Base-by-base conservation (phyloP, 2,797 vertebrate species). In the Enteromius argenteus region DNA sequence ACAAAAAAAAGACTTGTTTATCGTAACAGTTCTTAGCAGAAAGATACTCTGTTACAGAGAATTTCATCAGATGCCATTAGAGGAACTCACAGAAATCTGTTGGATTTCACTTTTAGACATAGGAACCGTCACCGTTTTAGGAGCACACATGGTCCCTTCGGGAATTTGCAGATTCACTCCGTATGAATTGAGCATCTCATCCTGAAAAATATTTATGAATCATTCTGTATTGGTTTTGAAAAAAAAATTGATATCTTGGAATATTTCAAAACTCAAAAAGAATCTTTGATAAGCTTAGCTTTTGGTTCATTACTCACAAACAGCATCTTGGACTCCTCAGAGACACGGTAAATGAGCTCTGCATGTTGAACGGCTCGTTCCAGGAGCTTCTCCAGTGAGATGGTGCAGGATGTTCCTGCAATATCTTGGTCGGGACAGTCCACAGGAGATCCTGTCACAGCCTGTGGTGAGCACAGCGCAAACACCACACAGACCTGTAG, bases 361-460 rank as follows among this genome's bases (percentile, higher is more conserved):
- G 89, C 88, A 1, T 90, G 89, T 71, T 91, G 90, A 78, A 86
- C 80, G 80, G 88, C 89, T 39, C 90, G 86, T 44, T 90, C 86
- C 72, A 92, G 86, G 32, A 92, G 88, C 81, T 90, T 90, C 67
- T 91, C 91, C 68, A 89, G 56, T 13, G 91, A 86, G 87, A 92
- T 91, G 72, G 81, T 53, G 76, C 89, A 89, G 17, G 37, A 71
- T 0, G 19, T 62, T 21, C 60, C 79, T 39, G 30, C 84, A 11
- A 53, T 56, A 23, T 81, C 64, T 1, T 21, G 68, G 10, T 88
- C 86, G 23, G 73, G 66, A 49, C 90, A 91, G 30, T 87, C 89
- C 66, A 74, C 56, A 7, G 79, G 23, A 7, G 85, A 85, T 14
- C 77, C 86, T 32, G 83, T 74, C 32, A 77, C 53, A 1, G 78